A percentile compares a stretch with the other conserved stretches of the same genome.
These are phyloP conservation scores for Pimephales promelas DNA, from an alignment of 2,113 vertebrate genomes.

Conservation along the genomic window DNA sequence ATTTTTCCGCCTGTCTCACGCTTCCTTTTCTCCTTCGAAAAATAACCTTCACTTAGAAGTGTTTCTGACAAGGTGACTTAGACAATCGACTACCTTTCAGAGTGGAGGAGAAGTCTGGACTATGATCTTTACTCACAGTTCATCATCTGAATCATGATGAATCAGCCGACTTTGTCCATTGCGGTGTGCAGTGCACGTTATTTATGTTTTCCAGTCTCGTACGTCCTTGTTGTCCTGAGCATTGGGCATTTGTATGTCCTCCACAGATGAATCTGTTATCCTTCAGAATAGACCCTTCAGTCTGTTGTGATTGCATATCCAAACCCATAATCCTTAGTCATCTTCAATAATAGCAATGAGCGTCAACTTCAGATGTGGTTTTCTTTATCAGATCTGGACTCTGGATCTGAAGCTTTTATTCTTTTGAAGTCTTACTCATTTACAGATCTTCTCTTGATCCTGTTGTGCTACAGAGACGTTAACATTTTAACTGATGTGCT, in stretches of 20 bases:
- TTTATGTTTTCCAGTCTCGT: constrained; percentile 57
- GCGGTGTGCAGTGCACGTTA: constrained; percentile 59
- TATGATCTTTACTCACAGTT: constrained; percentile 27
- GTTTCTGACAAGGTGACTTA: constrained; percentile 31
- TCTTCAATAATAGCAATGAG: neutral
- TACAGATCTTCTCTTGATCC: constrained; percentile 33
- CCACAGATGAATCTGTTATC: constrained; percentile 1
- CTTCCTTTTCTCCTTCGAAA: neutral
- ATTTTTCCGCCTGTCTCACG: neutral
- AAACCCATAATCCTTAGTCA: neutral
- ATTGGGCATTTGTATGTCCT: constrained; percentile 28
- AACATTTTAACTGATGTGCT: constrained; percentile 60
- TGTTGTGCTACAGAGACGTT: constrained; percentile 6
- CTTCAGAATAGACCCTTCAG: neutral
- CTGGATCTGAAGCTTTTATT: constrained; percentile 32
- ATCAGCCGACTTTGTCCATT: constrained; percentile 38
- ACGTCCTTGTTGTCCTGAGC: constrained; percentile 31
- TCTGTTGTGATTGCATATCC: neutral
- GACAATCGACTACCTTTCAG: constrained; percentile 43
- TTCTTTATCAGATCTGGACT: neutral
- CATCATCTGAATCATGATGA: constrained; percentile 48
- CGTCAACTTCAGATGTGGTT: neutral
- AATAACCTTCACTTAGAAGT: constrained; percentile 4
- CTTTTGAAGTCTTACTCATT: constrained; percentile 18
- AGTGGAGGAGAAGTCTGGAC: constrained; percentile 27